Evolutionary conservation across 1,140 invertebrate genomes (phyloP), one percentile per base, ranked within the genome.

Genomic region (Orius insidiosus): DNA sequence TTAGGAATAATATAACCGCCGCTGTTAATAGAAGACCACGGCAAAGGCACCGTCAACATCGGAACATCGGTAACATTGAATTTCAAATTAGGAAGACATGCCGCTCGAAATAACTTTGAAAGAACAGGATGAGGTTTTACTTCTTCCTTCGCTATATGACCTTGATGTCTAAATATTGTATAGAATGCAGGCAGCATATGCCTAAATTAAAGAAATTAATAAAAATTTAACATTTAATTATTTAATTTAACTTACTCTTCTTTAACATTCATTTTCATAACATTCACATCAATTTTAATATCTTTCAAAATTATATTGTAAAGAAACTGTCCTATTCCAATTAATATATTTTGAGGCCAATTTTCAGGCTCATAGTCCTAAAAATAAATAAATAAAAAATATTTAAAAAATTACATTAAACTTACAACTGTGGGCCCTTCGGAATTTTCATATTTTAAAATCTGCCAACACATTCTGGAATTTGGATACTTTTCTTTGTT

Each of bases 251-350:
- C 45, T 52, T 16, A 58, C 68, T 61, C 47, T 36, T 58, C 52
- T 72, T 72, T 5, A 13, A 32, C 10, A 11, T 35, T 44, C 6
- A 14, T 55, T 52, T 46, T 72, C 70, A 58, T 78, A 44, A 74
- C 63, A 55, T 80, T 80, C 5, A 75, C 64, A 61, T 87, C 72
- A 48, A 90, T 70, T 64, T 88, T 88, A 8, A 90, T 65, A 60
- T 92, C 85, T 40, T 79, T 75, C 48, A 90, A 68, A 7, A 94
- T 78, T 24, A 93, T 85, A 43, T 84, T 78, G 57, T 87, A 90
- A 0, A 94, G 66, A 59, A 90, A 89, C 55, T 79, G 78, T 13
- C 89, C 89, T 30, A 71, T 49, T 35, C 67, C 69, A 10, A 62
- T 58, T 4, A 74, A 56, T 7, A 79, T 66, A 50, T 67, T 62